Evolutionary conservation across 2,797 vertebrate genomes (phyloP), one percentile per base, ranked within the genome.

Genomic region (Anguilla obscura): DNA sequence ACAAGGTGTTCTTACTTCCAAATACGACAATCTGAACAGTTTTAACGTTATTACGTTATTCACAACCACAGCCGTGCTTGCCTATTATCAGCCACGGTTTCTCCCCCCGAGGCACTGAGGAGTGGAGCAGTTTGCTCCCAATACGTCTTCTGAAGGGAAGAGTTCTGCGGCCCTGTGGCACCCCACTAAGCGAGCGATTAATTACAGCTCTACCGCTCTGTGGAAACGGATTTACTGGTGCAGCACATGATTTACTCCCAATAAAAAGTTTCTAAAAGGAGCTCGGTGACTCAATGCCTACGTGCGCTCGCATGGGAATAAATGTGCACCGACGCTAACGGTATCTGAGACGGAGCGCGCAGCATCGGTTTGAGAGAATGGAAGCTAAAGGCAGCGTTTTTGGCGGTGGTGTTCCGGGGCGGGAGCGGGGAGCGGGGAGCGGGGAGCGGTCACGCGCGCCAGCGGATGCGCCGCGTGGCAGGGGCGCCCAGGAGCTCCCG

Each of bases 301-400:
- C 1, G n/a, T 14, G 9, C 21, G 12, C 16, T 27, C 18, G 30
- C 82, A 54, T 84, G 48, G 33, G 52, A 84, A 30, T n/a, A 84
- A 52, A 30, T 10, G 21, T 18, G 6, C n/a, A 40, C 8, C 8
- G 36, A 79, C 21, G 74, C 50, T 33, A 82, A 60, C 50, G 58
- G 54, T 50, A 60, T 7, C 18, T 6, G 45, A 21, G 69, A 86
- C 12, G 9, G n/a, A 85, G 6, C 33, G n/a, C 6, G 2, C 18
- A 66, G n/a, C 21, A 66, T 24, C 8, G 80, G 74, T 74, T 63
- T 84, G 33, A 33, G 58, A 79, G 58, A 56, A 63, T 87, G 84
- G 12, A 50, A 71, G 69, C 60, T 74, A 54, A 84, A 87, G 85
- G 60, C 66, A 80, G 40, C 84, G 86, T 76, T 87, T 88, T 60